Evolutionary conservation across 2,888 invertebrate species (phyloP).

Genomic region (Megalurothrips usitatus): DNA sequence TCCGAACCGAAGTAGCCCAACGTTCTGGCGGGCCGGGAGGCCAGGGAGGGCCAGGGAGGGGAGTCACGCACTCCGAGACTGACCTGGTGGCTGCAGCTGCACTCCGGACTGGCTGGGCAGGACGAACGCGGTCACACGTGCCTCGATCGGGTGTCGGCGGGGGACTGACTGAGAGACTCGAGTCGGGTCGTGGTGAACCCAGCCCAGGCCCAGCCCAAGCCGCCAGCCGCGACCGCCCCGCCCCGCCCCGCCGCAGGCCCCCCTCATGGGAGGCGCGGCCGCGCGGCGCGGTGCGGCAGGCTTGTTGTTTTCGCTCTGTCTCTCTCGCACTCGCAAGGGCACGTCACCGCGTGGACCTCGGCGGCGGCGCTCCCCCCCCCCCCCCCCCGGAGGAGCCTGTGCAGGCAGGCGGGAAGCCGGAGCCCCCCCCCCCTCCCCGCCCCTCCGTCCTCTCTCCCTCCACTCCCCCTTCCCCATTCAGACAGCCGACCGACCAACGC

Average conservation of each 20-base stretch:
- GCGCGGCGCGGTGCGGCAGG: conserved; percentile 5
- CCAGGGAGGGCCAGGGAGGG: background rate
- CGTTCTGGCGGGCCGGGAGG: background rate
- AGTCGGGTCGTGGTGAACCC: too few relatives aligned
- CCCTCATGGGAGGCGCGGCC: background rate
- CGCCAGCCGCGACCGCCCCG: too few relatives aligned
- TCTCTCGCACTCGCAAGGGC: background rate
- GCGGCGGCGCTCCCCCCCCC: too few relatives aligned
- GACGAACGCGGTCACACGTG: background rate
- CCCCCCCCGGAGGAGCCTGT: too few relatives aligned
- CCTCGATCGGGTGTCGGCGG: background rate
- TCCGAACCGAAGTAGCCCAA: background rate
- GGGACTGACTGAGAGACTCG: background rate
- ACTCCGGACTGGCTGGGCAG: background rate
- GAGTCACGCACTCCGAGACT: too few relatives aligned
- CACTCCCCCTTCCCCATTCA: too few relatives aligned
- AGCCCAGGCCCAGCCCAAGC: too few relatives aligned
- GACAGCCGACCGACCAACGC: too few relatives aligned
- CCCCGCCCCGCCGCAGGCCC: background rate
- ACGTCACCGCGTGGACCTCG: too few relatives aligned
- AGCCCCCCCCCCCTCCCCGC: too few relatives aligned
- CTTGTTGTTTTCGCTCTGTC: background rate
- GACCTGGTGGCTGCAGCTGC: background rate
- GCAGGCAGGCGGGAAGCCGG: too few relatives aligned
- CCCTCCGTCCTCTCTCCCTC: too few relatives aligned